These are phyloP conservation scores for Synaphobranchus kaupii DNA, from an alignment of 2,797 vertebrate genomes.

Conservation along the genomic window DNA sequence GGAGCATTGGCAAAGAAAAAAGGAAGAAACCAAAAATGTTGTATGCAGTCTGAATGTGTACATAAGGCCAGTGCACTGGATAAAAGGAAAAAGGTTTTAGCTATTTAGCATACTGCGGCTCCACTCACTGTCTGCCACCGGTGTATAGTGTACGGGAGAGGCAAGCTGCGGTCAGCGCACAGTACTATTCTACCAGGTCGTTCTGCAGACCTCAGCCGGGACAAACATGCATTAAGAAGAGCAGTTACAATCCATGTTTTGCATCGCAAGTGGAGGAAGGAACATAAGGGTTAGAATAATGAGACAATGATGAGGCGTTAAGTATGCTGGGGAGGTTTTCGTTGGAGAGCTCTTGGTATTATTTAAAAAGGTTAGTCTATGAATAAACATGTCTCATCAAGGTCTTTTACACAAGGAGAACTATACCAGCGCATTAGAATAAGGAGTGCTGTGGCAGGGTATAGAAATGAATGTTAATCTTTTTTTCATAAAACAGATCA, in stretches of 20 bases:
- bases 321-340: constrained; percentile 90
- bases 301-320: constrained; percentile 91
- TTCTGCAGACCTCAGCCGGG: constrained; percentile 4
- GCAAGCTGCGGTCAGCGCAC: background rate
- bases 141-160: background rate
- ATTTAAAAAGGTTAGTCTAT: constrained; percentile 99
- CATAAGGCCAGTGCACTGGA: background rate
- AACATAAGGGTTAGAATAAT: constrained; percentile 92
- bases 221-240: constrained; percentile 49
- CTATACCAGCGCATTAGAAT: constrained; percentile 96
- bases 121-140: background rate
- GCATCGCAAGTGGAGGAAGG: constrained; percentile 87
- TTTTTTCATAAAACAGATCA: constrained; percentile 79
- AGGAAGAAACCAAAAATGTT: background rate
- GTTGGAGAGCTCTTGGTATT: constrained; percentile 93
- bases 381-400: constrained; percentile 99
- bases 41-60: background rate
- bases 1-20: background rate
- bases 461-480: constrained; percentile 82
- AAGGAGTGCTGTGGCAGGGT: constrained; percentile 82
- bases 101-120: background rate
- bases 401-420: constrained; percentile 85
- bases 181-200: background rate
- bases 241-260: constrained; percentile 81
- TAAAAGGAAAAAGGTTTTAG: background rate